phyloP scores from a whole-genome alignment of 2,888 invertebrate species.

The Allacma fusca region DNA sequence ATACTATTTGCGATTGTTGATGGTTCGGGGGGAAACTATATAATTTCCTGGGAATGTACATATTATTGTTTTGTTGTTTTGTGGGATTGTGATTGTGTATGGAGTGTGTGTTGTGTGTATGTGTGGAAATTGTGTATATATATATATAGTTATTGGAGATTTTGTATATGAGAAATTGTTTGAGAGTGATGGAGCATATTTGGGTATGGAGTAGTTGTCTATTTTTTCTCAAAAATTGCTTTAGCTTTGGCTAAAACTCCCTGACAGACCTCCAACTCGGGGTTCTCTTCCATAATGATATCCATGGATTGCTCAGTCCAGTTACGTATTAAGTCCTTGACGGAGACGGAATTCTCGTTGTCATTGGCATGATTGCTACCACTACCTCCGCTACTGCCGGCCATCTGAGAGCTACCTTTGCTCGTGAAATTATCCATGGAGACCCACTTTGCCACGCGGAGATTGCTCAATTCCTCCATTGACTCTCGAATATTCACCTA shows the following conservation, averaged over 20 bases:
- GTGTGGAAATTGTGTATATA: no score
- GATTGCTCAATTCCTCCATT: constrained; percentile 43
- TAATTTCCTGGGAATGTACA: no score
- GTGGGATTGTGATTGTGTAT: no score
- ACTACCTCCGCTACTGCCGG: neutral
- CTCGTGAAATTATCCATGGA: constrained; percentile 41
- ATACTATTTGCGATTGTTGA: no score
- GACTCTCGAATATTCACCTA: constrained; percentile 46
- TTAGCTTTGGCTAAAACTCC: constrained; percentile 55
- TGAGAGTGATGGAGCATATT: neutral
- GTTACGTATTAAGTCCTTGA: constrained; percentile 57
- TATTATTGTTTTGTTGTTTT: no score
- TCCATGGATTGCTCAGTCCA: constrained; percentile 57
- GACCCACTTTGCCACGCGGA: constrained; percentile 37
- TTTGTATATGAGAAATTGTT: no score
- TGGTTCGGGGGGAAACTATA: no score
- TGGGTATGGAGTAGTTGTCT: neutral
- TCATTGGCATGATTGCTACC: neutral
- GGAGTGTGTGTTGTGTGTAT: no score
- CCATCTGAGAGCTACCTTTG: neutral
- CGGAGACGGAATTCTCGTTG: constrained; percentile 52
- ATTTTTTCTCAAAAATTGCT: constrained; percentile 52
- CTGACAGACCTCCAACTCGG: constrained; percentile 52
- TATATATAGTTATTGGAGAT: no score
- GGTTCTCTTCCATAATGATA: constrained; percentile 58